Percentiles rank a stretch among this genome's conserved stretches.
phyloP scores from a whole-genome alignment of 1,140 invertebrate genomes.

The Cydia strobilella region DNA sequence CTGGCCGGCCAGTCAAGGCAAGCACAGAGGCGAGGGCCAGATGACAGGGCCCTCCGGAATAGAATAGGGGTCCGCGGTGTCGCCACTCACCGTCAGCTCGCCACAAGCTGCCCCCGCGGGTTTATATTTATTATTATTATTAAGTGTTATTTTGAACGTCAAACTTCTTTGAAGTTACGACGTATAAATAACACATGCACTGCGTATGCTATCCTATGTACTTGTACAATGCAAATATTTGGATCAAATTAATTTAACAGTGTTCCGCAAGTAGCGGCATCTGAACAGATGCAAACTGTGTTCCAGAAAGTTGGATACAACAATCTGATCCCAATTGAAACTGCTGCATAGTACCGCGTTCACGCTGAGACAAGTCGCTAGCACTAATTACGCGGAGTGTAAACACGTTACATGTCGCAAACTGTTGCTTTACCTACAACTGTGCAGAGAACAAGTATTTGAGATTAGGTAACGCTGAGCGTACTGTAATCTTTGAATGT shows the following conservation, averaged over 20 bases:
- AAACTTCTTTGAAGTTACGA: too few relatives aligned
- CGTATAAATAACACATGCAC: too few relatives aligned
- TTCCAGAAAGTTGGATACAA: constrained; percentile 3
- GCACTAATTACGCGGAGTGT: neutral
- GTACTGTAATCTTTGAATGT: too few relatives aligned
- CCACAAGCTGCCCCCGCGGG: too few relatives aligned
- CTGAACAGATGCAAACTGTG: neutral
- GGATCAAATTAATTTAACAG: neutral
- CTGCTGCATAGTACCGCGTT: neutral
- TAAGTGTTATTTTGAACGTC: too few relatives aligned
- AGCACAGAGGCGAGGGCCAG: too few relatives aligned
- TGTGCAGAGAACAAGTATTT: neutral
- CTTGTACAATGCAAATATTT: neutral
- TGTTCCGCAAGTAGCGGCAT: neutral
- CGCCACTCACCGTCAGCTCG: too few relatives aligned
- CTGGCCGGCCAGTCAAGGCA: too few relatives aligned
- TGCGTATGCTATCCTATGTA: too few relatives aligned
- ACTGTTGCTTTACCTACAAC: neutral
- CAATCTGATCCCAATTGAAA: constrained; percentile 5
- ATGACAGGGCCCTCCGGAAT: too few relatives aligned
- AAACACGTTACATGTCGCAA: constrained; percentile 3
- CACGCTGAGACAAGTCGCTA: neutral
- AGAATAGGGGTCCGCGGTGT: too few relatives aligned
- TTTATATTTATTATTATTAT: too few relatives aligned
- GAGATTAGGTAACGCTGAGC: neutral